Evolutionary conservation across 2,113 vertebrate species (phyloP), one percentile per base, ranked within the genome.

Genomic region (Coreoperca whiteheadi): DNA sequence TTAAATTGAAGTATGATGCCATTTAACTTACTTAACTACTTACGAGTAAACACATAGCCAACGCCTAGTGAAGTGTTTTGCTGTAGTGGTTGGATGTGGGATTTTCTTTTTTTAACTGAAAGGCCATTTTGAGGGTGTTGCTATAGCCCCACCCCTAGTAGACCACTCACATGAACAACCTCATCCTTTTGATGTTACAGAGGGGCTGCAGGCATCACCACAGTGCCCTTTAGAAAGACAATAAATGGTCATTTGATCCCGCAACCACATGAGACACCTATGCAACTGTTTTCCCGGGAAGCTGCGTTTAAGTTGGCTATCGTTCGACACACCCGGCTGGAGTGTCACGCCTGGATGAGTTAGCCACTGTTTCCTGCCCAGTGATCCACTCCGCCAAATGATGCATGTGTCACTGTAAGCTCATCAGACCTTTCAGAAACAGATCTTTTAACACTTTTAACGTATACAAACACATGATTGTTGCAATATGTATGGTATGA

Each of bases 121-220:
- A 61, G 18, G 11, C 12, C 54, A 74, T 71, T 72, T 83, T 20
- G 8, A 70, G 30, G 32, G 23, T 20, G 16, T 9, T 54, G 30
- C 43, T 2, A 7, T n/a, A 12, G 6, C 16, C 30, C 57, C 51
- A 30, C 78, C 34, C 57, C 82, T 32, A 61, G 43, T 0, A 9
- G 28, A 69, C 53, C 79, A 56, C 46, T 88, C 74, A 84, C 78
- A 82, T 85, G 82, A 78, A 73, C 37, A 69, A 77, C 75, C 51
- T 34, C 18, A 32, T 34, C 34, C 86, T 79, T 91, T 83, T 91
- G 87, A 89, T 81, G 85, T 90, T 37, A 23, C 7, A 64, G 43
- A 65, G 34, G 20, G 48, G 77, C 87, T 89, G 75, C 83, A 80
- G 88, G 89, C 90, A 20, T 67, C 74, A n/a, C 85, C 56, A 9